These are phyloP conservation scores for Lutjanus erythropterus DNA, from an alignment of 2,113 vertebrate genomes.

Conservation along the genomic window DNA sequence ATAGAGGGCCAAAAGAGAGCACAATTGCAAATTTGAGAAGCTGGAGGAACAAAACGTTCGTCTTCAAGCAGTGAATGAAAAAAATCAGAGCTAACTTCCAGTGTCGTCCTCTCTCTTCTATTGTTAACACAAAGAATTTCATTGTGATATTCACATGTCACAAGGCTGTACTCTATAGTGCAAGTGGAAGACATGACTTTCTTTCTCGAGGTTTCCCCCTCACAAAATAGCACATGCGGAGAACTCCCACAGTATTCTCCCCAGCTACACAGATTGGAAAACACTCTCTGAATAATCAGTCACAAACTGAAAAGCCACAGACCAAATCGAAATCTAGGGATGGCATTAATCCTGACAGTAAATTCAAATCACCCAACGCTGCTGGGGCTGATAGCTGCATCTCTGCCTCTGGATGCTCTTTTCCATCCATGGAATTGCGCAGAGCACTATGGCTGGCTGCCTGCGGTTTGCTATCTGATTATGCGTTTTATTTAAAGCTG, in stretches of 20 bases:
- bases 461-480: constrained; percentile 68
- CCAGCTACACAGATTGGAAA: constrained; percentile 33
- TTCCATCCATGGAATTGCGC: constrained; percentile 48
- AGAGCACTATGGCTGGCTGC: constrained; percentile 51
- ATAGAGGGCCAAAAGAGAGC: constrained; percentile 7
- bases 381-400: constrained; percentile 57
- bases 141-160: constrained; percentile 21
- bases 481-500: constrained; percentile 71
- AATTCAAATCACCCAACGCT: constrained; percentile 67
- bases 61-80: constrained; percentile 16
- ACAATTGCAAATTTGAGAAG: constrained; percentile 42
- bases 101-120: constrained; percentile 12
- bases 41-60: constrained; percentile 8
- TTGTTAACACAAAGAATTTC: constrained; percentile 35
- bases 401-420: constrained; percentile 53
- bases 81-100: not conserved
- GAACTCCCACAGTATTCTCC: constrained; percentile 14
- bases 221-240: constrained; percentile 30
- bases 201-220: constrained; percentile 8
- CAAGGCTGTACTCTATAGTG: constrained; percentile 14
- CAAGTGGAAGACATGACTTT: constrained; percentile 17
- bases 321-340: constrained; percentile 66
- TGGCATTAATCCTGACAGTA: constrained; percentile 72
- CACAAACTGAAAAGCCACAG: constrained; percentile 54
- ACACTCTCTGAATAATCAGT: constrained; percentile 52